Evolutionary conservation across 2,113 vertebrate species (phyloP), one percentile per base, ranked within the genome.

Genomic region (Trachemys scripta): DNA sequence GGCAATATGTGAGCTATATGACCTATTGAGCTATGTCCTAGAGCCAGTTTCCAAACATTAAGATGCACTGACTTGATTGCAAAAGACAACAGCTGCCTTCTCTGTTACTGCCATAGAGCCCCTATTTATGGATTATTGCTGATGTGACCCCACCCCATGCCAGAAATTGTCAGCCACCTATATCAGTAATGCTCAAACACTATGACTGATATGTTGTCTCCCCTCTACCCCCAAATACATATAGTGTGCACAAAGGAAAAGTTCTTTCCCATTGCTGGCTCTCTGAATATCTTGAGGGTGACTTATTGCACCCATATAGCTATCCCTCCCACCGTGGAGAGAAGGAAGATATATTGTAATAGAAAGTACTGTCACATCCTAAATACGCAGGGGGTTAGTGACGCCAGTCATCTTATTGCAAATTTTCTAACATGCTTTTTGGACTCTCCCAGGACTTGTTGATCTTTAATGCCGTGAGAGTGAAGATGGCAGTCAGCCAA

Each of bases 11-110:
- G 93, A 95, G 89, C 89, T 90, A 54, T 72, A 84, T 95, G 94
- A 97, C 94, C 84, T 96, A 95, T 92, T 42, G 81, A 90, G 87
- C 85, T 56, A 82, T 76, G 84, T 82, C 94, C 82, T 6, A 4
- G 47, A 85, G 93, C 91, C 92, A 90, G 84, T 6, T 87, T 62
- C 35, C 25, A 57, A 78, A 79, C n/a, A 89, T 42, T 85, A 80
- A 82, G 47, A 75, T 54, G 59, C 83, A 45, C 2, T 2, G 75
- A 35, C 14, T n/a, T 54, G 54, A 87, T 90, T 3, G 1, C 59
- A 90, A 11, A 10, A 84, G 93, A 50, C 19, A 89, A 87, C 47
- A 90, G 1, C 0, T 35, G 47, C 89, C 95, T n/a, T 3, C 89
- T 89, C 94, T 95, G 62, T 93, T 91, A 49, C 24, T 69, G 22